Base-by-base conservation (phyloP, 1,140 invertebrate genomes). In the Eumaeus atala region DNA sequence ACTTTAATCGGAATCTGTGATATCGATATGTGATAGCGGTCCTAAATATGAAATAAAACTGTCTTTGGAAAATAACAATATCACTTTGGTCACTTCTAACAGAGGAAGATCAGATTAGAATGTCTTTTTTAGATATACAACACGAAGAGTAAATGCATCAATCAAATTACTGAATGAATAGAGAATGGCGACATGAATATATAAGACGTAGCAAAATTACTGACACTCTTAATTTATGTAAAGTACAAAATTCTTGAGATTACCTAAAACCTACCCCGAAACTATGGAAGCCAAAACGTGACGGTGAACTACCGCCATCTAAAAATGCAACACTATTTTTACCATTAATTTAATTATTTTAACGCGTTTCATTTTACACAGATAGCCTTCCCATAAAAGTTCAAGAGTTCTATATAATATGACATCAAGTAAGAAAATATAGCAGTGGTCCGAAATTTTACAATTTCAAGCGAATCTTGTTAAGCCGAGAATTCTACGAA, bases 281-380 rank as follows among this genome's bases (percentile, higher is more conserved):
- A 68, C 76, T 84, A 84, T 86, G 83, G 83, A 86, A 84, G 83
- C 79, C 83, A 83, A 81, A 80, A 64, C 54, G 51, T 51, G 67
- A 66, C 68, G 66, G 66, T 61, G 58, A 64, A 60, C 61, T 72
- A 67, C 66, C 69, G 52, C 61, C 67, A 66, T 58, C 70, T 62
- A 69, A 72, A 67, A 74, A 73, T 72, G 72, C 71, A 65, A 68
- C 50, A 67, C 67, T 64, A 61, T 54, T 64, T n/a, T 69, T 66
- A 64, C 58, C 58, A 61, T 63, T 60, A 75, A 74, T 69, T 68
- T 55, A 61, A 72, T 54, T 66, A 72, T 71, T 69, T 60, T 76
- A 73, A 72, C 61, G 70, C 65, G 59, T 73, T 66, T 70, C 67
- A 70, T 62, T 61, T 70, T 84, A 75, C 56, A 68, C 71, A 80